Evolutionary conservation across 1,140 invertebrate genomes (phyloP).

Genomic region (Sycophaga agraensis): DNA sequence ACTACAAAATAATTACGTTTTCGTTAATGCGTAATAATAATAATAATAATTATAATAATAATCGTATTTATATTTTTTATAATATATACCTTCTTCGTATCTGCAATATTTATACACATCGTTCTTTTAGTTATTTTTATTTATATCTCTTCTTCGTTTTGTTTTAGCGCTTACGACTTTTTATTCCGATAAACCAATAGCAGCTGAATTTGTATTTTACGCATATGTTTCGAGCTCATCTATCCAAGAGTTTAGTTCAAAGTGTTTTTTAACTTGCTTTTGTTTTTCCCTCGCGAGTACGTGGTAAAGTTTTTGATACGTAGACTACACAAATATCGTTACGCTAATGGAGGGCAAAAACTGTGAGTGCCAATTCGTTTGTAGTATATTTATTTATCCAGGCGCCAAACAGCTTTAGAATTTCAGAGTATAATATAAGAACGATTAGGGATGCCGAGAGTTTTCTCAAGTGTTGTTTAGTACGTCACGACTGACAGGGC

Average conservation of each 20-base stretch:
- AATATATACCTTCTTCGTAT: conserved; percentile 34
- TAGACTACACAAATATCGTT: neutral
- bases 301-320: neutral
- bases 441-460: conserved; percentile 4
- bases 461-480: too few relatives aligned
- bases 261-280: neutral
- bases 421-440: conserved; percentile 3
- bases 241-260: conserved; percentile 5
- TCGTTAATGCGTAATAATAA: conserved; percentile 44
- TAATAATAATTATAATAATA: conserved; percentile 43
- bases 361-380: neutral
- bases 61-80: conserved; percentile 47
- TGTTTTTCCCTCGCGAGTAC: neutral
- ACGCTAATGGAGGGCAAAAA: neutral
- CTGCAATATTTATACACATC: conserved; percentile 47
- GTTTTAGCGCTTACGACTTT: neutral
- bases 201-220: conserved; percentile 8
- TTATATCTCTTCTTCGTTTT: conserved; percentile 45
- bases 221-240: conserved; percentile 1
- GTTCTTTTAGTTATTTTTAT: conserved; percentile 53
- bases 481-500: too few relatives aligned
- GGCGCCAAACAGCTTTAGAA: neutral
- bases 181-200: conserved; percentile 42
- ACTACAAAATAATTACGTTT: conserved; percentile 57
- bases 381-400: neutral